Conservation (phyloP, 2,113 vertebrate genomes). For the Acrocephalus kingi region DNA sequence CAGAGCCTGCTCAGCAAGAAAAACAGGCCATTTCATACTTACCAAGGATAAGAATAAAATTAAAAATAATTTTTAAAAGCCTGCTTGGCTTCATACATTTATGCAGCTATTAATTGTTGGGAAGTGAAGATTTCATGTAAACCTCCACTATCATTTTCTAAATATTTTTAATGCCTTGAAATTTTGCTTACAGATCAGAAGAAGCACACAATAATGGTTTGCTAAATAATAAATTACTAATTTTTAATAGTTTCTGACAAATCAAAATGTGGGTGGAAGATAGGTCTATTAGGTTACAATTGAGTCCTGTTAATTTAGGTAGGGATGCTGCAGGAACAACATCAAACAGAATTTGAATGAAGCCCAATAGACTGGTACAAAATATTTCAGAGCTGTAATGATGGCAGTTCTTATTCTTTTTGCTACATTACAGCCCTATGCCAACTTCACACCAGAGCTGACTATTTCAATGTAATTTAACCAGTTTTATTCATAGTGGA, state of each 20-base stretch:
- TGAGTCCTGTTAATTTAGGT: neutral
- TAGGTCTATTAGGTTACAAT: neutral
- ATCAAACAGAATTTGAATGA: neutral
- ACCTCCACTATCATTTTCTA: neutral
- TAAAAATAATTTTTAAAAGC: neutral
- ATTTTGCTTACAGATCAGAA: constrained; percentile 14
- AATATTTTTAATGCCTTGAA: neutral
- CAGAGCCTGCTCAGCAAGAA: neutral
- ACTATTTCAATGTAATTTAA: neutral
- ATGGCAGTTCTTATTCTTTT: neutral
- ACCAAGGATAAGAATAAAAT: neutral
- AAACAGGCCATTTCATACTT: neutral
- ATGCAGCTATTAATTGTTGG: neutral
- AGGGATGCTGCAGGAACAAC: neutral
- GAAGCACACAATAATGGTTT: neutral
- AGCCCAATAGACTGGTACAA: neutral
- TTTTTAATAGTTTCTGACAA: neutral
- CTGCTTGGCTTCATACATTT: neutral
- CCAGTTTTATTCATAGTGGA: neutral
- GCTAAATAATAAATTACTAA: constrained; percentile 5
- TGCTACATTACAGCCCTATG: neutral
- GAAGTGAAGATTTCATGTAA: neutral
- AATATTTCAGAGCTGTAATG: neutral
- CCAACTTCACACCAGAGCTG: neutral
- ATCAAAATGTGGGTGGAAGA: neutral